A percentile compares a stretch with the other conserved stretches of the same genome.
Conservation (phyloP, 2,113 vertebrate genomes). For the Dissostichus mawsoni region DNA sequence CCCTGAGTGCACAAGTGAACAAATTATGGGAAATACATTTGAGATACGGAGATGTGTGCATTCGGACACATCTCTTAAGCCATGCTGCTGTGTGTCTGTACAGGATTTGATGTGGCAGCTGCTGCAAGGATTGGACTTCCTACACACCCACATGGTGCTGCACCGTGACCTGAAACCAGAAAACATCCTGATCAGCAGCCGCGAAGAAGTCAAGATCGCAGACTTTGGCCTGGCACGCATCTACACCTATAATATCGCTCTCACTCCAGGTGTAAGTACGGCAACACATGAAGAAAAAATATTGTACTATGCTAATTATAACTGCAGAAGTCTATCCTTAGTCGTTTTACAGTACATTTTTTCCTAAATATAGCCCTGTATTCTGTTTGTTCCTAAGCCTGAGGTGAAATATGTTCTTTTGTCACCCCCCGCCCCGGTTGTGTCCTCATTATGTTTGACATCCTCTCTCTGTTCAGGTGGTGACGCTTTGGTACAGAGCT, state of each 20-base stretch:
- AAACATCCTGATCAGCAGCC: constrained; percentile 83
- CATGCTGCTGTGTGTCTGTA: constrained; percentile 12
- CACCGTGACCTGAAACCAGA: constrained; percentile 86
- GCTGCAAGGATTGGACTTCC: constrained; percentile 83
- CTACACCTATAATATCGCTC: constrained; percentile 80
- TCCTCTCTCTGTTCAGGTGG: constrained; percentile 73
- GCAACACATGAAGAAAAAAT: neutral
- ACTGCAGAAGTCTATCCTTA: neutral
- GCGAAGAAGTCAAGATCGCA: constrained; percentile 82
- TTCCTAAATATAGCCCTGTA: neutral
- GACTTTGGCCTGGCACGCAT: constrained; percentile 86
- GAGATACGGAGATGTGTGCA: too few species aligned
- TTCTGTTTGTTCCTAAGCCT: neutral
- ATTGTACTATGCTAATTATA: too few species aligned
- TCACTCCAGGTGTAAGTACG: constrained; percentile 85
- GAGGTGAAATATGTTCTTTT: neutral
- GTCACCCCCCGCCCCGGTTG: neutral
- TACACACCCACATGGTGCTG: constrained; percentile 84
- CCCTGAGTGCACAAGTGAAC: neutral
- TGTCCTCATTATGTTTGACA: neutral
- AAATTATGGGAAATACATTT: too few species aligned
- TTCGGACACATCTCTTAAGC: neutral
- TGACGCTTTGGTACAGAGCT: constrained; percentile 86
- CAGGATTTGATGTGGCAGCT: constrained; percentile 84
- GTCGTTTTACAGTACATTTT: neutral